Conservation (phyloP, 2,888 invertebrate genomes). For the Xestia xanthographa region DNA sequence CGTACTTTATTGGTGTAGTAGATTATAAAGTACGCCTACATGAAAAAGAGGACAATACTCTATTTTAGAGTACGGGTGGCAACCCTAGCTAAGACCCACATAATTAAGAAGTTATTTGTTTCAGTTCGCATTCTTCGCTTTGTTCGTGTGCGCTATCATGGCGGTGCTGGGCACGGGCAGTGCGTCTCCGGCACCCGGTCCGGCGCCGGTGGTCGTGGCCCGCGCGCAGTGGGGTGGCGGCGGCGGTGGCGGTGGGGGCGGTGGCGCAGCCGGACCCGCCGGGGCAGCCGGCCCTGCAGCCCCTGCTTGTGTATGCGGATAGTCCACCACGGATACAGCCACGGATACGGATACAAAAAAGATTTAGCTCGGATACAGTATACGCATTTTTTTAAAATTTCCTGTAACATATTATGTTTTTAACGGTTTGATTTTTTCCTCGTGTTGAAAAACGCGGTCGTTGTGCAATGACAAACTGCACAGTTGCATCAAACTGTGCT, state of each 20-base stretch:
- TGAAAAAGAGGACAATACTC: too few species aligned
- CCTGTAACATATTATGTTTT: background rate
- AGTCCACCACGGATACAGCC: background rate
- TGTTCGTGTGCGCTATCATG: constrained; percentile 21
- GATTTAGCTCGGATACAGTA: background rate
- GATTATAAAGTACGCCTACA: too few species aligned
- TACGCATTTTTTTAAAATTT: too few species aligned
- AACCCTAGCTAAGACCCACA: too few species aligned
- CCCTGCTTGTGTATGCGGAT: constrained; percentile 19
- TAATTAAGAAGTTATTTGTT: constrained; percentile 1
- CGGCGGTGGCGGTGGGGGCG: background rate
- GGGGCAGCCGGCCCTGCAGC: constrained; percentile 14
- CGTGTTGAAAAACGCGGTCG: background rate
- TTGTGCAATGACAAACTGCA: background rate
- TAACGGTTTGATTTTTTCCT: background rate
- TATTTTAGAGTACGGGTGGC: too few species aligned
- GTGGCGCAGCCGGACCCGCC: background rate
- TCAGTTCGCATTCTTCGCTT: constrained; percentile 25
- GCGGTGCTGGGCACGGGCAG: constrained; percentile 6
- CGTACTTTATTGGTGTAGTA: too few species aligned
- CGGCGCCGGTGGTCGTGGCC: background rate
- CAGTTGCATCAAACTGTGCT: background rate
- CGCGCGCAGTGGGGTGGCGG: constrained; percentile 8
- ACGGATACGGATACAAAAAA: background rate
- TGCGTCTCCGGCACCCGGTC: background rate